Evolutionary conservation across 1,140 invertebrate genomes (phyloP).

Genomic region (Drosophila quadrilineata): DNA sequence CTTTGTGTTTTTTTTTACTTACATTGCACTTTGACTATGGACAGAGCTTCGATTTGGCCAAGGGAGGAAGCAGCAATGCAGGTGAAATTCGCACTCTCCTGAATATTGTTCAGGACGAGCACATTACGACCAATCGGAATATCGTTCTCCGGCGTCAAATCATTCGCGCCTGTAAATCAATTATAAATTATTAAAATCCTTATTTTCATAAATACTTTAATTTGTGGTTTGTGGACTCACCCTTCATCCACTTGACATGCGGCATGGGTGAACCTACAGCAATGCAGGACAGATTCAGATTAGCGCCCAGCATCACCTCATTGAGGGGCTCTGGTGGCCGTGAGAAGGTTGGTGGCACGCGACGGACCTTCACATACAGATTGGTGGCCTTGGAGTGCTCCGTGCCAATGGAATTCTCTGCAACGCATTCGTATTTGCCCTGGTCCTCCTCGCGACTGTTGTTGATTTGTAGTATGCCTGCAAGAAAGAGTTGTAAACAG

Average conservation of each 20-base stretch:
- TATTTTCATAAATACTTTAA: neutral
- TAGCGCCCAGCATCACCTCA: slow-evolving; percentile 94
- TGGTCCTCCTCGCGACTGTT: slow-evolving; percentile 94
- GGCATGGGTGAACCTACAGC: slow-evolving; percentile 99
- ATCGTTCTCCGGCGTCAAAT: slow-evolving; percentile 92
- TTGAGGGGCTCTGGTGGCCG: slow-evolving; percentile 91
- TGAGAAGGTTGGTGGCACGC: slow-evolving; percentile 96
- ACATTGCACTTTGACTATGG: slow-evolving; percentile 97
- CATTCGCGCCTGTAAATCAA: slow-evolving; percentile 83
- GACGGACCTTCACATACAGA: slow-evolving; percentile 97
- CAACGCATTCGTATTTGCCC: slow-evolving; percentile 96
- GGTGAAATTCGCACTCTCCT: slow-evolving; percentile 97
- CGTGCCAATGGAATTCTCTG: slow-evolving; percentile 94
- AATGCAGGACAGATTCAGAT: slow-evolving; percentile 96
- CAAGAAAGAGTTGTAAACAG: slow-evolving; percentile 61
- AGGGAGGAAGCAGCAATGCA: slow-evolving; percentile 97
- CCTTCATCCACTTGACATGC: slow-evolving; percentile 96
- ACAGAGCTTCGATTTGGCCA: slow-evolving; percentile 92
- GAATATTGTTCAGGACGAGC: slow-evolving; percentile 91
- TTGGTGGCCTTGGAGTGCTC: slow-evolving; percentile 95
- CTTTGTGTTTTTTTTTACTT: slow-evolving; percentile 79
- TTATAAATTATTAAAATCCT: neutral
- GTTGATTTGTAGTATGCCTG: slow-evolving; percentile 95
- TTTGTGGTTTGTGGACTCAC: slow-evolving; percentile 66
- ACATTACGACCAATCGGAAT: slow-evolving; percentile 93